Percentiles rank a stretch among this genome's conserved stretches.
Evolutionary conservation across 2,888 invertebrate genomes (phyloP).

Genomic region (Ditula angustiorana): DNA sequence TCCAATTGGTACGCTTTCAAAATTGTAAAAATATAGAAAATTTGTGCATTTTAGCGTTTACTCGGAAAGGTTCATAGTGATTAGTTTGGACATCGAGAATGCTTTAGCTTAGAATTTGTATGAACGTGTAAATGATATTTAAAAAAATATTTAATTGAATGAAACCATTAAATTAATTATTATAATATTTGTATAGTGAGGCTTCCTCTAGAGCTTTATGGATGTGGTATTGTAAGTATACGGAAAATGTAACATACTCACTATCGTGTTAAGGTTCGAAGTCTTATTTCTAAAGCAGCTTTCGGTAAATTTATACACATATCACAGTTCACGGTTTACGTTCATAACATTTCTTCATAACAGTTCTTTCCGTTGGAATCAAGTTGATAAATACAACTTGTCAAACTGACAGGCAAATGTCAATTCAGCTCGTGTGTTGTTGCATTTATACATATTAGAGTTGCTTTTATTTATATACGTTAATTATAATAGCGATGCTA

Average conservation of each 20-base stretch:
- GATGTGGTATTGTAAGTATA: constrained; percentile 80
- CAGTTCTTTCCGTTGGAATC: neutral
- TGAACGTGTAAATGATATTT: constrained; percentile 81
- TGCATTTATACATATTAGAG: constrained; percentile 60
- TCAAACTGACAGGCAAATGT: constrained; percentile 19
- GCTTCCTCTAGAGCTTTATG: constrained; percentile 84
- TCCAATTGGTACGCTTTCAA: constrained; percentile 55
- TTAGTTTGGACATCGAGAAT: constrained; percentile 74
- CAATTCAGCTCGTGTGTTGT: constrained; percentile 39
- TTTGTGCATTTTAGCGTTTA: constrained; percentile 56
- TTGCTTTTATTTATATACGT: constrained; percentile 50
- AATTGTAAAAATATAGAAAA: constrained; percentile 54
- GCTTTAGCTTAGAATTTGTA: constrained; percentile 77
- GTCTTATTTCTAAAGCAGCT: constrained; percentile 65
- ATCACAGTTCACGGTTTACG: constrained; percentile 30
- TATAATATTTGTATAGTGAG: constrained; percentile 78
- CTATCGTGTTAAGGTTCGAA: constrained; percentile 68
- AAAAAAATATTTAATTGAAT: constrained; percentile 67
- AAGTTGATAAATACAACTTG: neutral
- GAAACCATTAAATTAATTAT: constrained; percentile 61
- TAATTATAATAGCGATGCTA: constrained; percentile 66
- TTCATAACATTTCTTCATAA: constrained; percentile 20
- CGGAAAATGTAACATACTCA: constrained; percentile 82
- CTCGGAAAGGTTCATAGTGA: constrained; percentile 53
- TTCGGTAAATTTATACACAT: constrained; percentile 45